Evolutionary conservation across 2,888 invertebrate genomes (phyloP).

Genomic region (Philereme vetulata): DNA sequence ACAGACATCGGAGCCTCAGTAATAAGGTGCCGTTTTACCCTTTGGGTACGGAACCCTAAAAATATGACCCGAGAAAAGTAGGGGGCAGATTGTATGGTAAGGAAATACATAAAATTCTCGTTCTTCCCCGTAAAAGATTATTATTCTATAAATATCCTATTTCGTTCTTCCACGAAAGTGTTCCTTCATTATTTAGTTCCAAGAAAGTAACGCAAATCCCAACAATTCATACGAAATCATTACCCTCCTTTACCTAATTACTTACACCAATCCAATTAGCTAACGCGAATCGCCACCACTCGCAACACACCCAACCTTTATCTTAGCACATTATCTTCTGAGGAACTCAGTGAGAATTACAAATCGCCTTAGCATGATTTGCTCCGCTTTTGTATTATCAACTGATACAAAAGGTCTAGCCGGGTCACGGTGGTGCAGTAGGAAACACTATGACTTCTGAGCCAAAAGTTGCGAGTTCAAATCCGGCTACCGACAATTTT

Average conservation of each 20-base stretch:
- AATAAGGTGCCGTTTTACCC: too few species aligned
- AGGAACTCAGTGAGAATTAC: conserved; percentile 43
- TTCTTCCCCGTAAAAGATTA: too few species aligned
- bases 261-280: conserved; percentile 38
- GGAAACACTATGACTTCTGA: too few species aligned
- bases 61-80: too few species aligned
- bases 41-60: too few species aligned
- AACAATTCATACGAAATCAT: conserved; percentile 18
- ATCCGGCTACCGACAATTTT: too few species aligned
- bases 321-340: conserved; percentile 50
- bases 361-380: neutral
- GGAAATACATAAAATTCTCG: too few species aligned
- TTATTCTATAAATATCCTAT: neutral
- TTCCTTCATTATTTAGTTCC: conserved; percentile 20
- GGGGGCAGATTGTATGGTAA: too few species aligned
- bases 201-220: conserved; percentile 5
- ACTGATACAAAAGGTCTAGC: neutral
- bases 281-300: conserved; percentile 25
- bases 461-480: too few species aligned
- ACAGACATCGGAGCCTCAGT: too few species aligned
- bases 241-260: conserved; percentile 23
- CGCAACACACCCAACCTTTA: conserved; percentile 35
- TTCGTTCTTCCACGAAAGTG: conserved; percentile 5
- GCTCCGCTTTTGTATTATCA: too few species aligned
- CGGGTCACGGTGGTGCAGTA: neutral